Percentiles rank a stretch among this genome's conserved stretches.
Evolutionary conservation across 2,113 vertebrate genomes (phyloP).

Genomic region (Dicerorhinus sumatrensis): DNA sequence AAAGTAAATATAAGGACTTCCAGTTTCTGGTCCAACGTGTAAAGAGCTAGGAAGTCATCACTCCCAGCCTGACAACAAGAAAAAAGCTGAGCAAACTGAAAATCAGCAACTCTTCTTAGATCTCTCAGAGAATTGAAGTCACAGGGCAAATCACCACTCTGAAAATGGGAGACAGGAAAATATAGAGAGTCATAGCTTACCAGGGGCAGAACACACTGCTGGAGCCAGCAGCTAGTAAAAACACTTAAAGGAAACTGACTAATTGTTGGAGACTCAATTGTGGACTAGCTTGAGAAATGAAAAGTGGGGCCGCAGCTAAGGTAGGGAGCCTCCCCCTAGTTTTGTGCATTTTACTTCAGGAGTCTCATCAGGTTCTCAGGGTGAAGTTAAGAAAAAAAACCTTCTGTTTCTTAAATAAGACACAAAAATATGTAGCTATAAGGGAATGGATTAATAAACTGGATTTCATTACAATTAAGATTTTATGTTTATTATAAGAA

Average conservation of each 20-base stretch:
- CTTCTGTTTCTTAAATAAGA: background rate
- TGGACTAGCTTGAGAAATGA: background rate
- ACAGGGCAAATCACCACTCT: background rate
- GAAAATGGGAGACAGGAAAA: too few species aligned
- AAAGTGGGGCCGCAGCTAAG: background rate
- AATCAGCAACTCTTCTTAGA: background rate
- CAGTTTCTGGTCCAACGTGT: background rate
- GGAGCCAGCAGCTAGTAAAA: background rate
- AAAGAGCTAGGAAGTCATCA: background rate
- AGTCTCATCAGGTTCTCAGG: background rate
- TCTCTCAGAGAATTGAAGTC: background rate
- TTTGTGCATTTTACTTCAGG: background rate
- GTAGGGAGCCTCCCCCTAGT: background rate
- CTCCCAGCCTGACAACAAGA: background rate
- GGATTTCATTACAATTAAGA: background rate
- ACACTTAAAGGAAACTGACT: background rate
- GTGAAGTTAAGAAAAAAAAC: background rate
- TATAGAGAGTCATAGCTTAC: background rate
- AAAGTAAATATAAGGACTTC: background rate
- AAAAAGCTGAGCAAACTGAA: background rate
- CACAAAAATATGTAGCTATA: background rate
- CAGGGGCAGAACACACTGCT: background rate
- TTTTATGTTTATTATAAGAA: background rate
- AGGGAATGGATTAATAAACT: background rate
- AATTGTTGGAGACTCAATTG: background rate